These are phyloP conservation scores for Acanthiza pusilla DNA, from an alignment of 2,797 vertebrate genomes.

Conservation along the genomic window DNA sequence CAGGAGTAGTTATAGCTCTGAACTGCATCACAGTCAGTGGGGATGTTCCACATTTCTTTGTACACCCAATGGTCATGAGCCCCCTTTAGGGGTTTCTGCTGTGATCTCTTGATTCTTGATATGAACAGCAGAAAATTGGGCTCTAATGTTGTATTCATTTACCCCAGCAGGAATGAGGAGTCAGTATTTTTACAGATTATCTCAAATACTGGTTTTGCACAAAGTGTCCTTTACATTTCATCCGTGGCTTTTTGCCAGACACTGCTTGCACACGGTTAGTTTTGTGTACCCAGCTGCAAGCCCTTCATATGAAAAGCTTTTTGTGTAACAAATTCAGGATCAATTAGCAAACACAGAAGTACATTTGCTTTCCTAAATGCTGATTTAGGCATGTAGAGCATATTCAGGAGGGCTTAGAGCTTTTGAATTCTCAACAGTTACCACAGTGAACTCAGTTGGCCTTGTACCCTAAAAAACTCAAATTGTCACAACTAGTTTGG, in stretches of 20 bases:
- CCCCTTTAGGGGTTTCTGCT: neutral
- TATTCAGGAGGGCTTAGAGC: neutral
- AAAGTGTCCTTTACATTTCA: neutral
- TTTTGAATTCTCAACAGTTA: neutral
- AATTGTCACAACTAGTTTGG: neutral
- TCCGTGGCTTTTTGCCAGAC: neutral
- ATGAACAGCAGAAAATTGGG: neutral
- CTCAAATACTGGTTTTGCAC: neutral
- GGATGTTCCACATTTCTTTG: neutral
- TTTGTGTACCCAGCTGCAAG: constrained; percentile 40
- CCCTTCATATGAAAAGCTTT: neutral
- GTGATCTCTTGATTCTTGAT: neutral
- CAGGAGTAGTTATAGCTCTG: neutral
- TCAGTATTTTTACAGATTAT: neutral
- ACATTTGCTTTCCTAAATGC: neutral
- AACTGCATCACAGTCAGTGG: accelerated
- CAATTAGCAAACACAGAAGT: neutral
- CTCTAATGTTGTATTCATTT: neutral
- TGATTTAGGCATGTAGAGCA: neutral
- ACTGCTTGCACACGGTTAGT: neutral
- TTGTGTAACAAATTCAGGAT: neutral
- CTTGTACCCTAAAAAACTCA: neutral
- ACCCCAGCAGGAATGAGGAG: neutral
- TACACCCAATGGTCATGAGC: neutral
- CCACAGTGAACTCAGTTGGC: neutral